Evolutionary conservation across 2,797 vertebrate species (phyloP), one percentile per base, ranked within the genome.

Genomic region (Dipus sagitta): DNA sequence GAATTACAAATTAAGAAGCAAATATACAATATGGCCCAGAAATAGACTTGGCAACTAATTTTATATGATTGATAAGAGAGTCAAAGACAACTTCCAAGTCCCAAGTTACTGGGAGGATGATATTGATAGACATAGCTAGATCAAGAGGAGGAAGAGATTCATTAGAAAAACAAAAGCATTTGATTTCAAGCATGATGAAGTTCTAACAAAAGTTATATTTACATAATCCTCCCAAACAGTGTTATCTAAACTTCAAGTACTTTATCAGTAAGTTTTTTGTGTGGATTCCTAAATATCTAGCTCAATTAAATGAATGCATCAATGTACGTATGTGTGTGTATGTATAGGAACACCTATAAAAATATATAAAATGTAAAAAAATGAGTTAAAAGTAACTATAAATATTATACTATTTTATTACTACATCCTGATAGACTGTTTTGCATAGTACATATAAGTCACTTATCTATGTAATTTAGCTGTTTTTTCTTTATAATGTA

Each of bases 11-110:
- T n/a, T 15, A 77, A 95, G 64, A 89, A 11, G 14, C 34, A 77
- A 20, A 91, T 91, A 80, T 71, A 24, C 83, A 88, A 89, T 2
- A 76, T 67, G 26, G 92, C 92, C 86, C 81, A 94, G 42, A 91
- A 96, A 89, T 88, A 88, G 34, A 92, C 10, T 52, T 80, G 72
- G 80, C 12, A 76, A 91, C 81, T 80, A 93, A 86, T 91, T 92
- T 92, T 88, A 91, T 86, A 18, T 77, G 65, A 71, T 64, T 23
- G 10, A 71, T 71, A 42, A 75, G 38, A 89, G n/a, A 80, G 80
- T 38, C 14, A 82, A 92, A 88, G 67, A 86, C 52, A 76, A 79
- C 62, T 92, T 47, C 38, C 42, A 91, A 94, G 65, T 93, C 72
- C 47, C 28, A 28, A n/a, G 62, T 85, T 71, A 95, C 52, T 60